A percentile compares a stretch with the other conserved stretches of the same genome.
Conservation (phyloP, 2,888 invertebrate species). For the Syritta pipiens region DNA sequence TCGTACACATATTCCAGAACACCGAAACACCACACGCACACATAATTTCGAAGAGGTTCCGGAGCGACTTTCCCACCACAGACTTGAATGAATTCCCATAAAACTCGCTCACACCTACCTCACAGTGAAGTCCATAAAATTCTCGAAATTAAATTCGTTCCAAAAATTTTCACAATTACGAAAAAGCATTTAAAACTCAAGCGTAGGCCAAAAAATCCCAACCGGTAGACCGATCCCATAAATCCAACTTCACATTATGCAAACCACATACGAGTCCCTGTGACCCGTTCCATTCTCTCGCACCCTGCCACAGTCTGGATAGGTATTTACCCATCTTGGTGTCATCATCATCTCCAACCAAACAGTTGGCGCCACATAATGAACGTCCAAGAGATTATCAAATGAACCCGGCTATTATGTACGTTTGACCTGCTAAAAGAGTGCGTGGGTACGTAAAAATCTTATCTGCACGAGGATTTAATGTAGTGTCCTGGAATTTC, state of each 20-base stretch:
- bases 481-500: conserved; percentile 67
- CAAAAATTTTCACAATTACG: conserved; percentile 44
- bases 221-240: conserved; percentile 48
- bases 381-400: conserved; percentile 52
- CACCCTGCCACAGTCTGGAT: no score
- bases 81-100: no score
- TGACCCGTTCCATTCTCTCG: no score
- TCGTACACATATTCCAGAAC: background rate
- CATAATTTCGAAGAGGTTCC: no score
- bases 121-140: background rate
- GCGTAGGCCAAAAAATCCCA: conserved; percentile 23
- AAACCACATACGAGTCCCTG: conserved; percentile 39
- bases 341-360: conserved; percentile 47
- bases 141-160: conserved; percentile 47
- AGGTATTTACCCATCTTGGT: conserved; percentile 43
- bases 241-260: conserved; percentile 55
- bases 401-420: conserved; percentile 46
- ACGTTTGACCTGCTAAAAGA: conserved; percentile 41
- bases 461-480: conserved; percentile 65
- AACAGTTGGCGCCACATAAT: conserved; percentile 59
- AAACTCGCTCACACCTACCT: background rate
- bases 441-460: conserved; percentile 49
- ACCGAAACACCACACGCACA: no score
- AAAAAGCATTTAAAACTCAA: conserved; percentile 16
- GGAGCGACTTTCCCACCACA: background rate